Evolutionary conservation across 2,113 vertebrate genomes (phyloP), one percentile per base, ranked within the genome.

Genomic region (Capricornis sumatraensis): DNA sequence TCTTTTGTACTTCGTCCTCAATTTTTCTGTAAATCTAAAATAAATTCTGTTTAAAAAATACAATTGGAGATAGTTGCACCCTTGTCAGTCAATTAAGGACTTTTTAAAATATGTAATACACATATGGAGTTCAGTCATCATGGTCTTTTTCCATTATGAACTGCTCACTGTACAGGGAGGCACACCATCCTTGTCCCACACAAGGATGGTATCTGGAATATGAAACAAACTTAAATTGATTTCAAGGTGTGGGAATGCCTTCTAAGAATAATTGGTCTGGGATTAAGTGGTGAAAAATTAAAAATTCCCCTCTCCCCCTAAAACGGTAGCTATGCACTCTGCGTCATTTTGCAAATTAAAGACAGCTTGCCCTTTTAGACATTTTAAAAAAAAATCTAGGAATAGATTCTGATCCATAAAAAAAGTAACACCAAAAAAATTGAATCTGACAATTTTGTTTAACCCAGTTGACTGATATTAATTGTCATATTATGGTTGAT

Each of bases 381-480:
- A 8, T 43, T 43, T 53, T 28, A 11, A 57, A 79, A 87, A 67
- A 36, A 36, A 81, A 78, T 62, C 13, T 30, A 27, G 21, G 12
- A 50, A 30, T 58, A 76, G 11, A 82, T 87, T 17, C 33, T 88
- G 43, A 82, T 25, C 40, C 15, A 55, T 53, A 40, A n/a, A 71
- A 82, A 91, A 55, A 15, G 14, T 33, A 60, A 50, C 43, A 88
- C 16, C 3, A 53, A 79, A 94, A 78, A 64, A 16, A 4, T 33
- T 40, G 15, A 95, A 85, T 28, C 43, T 91, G 16, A 71, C 4
- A n/a, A 7, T 92, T 93, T 76, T 83, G 36, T 89, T 96, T 82
- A 45, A 10, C 25, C 3, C 12, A 62, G 74, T 58, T n/a, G 19
- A 23, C 50, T 15, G 33, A 83, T 23, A n/a, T 25, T 82, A 82